Percentiles rank a stretch among this genome's conserved stretches.
Conservation (phyloP, 2,113 vertebrate genomes). For the Myanophis thanlyinensis region DNA sequence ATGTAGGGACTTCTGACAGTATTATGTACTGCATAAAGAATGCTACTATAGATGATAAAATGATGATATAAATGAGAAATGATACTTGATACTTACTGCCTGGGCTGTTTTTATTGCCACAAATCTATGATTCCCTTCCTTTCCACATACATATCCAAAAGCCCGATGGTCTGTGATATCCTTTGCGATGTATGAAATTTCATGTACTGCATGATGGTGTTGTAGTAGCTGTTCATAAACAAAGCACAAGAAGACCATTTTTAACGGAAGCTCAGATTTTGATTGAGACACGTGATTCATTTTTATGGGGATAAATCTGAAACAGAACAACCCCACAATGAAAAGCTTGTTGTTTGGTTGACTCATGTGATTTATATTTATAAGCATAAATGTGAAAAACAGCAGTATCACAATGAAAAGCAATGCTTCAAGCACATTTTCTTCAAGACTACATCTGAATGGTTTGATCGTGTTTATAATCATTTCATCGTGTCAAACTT, state of each 20-base stretch:
- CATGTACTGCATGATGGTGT: constrained; percentile 97
- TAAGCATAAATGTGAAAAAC: constrained; percentile 7
- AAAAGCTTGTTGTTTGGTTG: constrained; percentile 4
- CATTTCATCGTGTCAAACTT: not conserved
- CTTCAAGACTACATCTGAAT: not conserved
- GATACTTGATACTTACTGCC: constrained; percentile 81
- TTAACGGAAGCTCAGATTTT: constrained; percentile 8
- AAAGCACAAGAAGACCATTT: constrained; percentile 17
- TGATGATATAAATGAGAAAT: not conserved
- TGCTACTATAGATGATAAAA: not conserved
- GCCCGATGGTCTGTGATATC: constrained; percentile 98
- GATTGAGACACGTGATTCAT: constrained; percentile 18
- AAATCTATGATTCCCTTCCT: constrained; percentile 97
- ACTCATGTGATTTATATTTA: constrained; percentile 17
- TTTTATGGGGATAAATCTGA: constrained; percentile 10
- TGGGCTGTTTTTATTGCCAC: constrained; percentile 98
- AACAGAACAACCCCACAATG: constrained; percentile 30
- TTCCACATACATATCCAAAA: constrained; percentile 96
- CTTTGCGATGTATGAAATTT: constrained; percentile 99
- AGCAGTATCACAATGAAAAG: constrained; percentile 37
- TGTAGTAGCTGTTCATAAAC: constrained; percentile 82
- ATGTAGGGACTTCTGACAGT: not conserved
- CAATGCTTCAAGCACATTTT: not conserved
- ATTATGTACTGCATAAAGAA: not conserved
- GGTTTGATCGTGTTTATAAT: not conserved